Conservation (phyloP, 2,797 vertebrate species). For the Halcyon badia region DNA sequence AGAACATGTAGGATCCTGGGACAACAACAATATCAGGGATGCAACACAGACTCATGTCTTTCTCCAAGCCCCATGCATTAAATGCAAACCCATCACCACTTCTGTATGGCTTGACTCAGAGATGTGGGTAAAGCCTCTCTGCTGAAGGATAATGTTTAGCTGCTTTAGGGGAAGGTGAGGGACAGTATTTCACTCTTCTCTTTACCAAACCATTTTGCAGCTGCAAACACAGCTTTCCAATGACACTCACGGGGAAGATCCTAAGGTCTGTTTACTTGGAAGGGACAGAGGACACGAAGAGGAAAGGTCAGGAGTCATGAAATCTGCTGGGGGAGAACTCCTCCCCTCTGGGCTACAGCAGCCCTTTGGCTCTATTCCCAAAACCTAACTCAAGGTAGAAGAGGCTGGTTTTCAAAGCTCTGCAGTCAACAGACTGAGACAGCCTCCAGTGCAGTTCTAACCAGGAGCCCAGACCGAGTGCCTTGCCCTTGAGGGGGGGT, state of each 20-base stretch:
- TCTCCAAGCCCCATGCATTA: not conserved
- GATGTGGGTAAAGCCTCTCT: not conserved
- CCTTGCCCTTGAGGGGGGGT: not conserved
- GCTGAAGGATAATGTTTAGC: not conserved
- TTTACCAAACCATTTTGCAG: not conserved
- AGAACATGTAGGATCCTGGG: not conserved
- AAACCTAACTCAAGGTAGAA: not conserved
- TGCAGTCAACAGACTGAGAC: not conserved
- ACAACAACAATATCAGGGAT: not conserved
- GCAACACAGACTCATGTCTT: rapidly evolving
- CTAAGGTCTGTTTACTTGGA: not conserved
- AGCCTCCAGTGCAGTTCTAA: not conserved
- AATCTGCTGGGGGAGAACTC: not conserved
- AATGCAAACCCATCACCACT: not conserved
- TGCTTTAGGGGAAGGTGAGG: not conserved
- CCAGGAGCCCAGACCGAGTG: not conserved
- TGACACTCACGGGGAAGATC: not conserved
- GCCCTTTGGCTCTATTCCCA: not conserved
- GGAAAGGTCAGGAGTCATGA: not conserved
- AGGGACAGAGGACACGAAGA: not conserved
- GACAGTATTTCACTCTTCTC: not conserved
- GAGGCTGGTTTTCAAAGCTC: not conserved
- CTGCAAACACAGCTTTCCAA: not conserved
- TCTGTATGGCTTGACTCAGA: not conserved
- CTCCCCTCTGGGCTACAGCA: not conserved